phyloP scores from a whole-genome alignment of 2,888 invertebrate species.

The Unio pictorum region DNA sequence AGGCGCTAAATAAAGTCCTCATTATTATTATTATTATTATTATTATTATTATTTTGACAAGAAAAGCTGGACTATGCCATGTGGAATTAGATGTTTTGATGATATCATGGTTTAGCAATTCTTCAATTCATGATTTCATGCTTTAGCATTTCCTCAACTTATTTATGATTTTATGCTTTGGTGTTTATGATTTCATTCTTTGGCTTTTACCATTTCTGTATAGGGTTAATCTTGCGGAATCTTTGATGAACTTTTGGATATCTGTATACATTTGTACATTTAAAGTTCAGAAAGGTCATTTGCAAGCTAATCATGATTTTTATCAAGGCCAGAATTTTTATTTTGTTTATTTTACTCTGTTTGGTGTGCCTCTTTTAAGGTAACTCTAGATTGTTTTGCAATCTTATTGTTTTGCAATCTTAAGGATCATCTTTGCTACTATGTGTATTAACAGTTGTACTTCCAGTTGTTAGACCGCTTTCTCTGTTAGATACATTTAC shows the following conservation, averaged over 20 bases:
- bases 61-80: background rate
- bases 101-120: no score
- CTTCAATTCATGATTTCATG: no score
- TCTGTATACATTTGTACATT: background rate
- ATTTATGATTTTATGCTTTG: no score
- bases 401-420: background rate
- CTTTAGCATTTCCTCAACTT: no score
- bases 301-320: background rate
- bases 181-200: background rate
- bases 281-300: background rate
- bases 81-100: background rate
- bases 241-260: background rate
- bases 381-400: background rate
- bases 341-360: background rate
- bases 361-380: background rate
- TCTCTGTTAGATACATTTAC: no score
- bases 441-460: background rate
- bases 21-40: no score
- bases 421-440: background rate
- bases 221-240: background rate
- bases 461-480: no score
- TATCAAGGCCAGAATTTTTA: no score
- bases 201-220: background rate
- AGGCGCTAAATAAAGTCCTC: no score
- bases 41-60: background rate